These are phyloP conservation scores for Creontiades dilutus DNA, from an alignment of 2,888 invertebrate genomes.

Conservation along the genomic window DNA sequence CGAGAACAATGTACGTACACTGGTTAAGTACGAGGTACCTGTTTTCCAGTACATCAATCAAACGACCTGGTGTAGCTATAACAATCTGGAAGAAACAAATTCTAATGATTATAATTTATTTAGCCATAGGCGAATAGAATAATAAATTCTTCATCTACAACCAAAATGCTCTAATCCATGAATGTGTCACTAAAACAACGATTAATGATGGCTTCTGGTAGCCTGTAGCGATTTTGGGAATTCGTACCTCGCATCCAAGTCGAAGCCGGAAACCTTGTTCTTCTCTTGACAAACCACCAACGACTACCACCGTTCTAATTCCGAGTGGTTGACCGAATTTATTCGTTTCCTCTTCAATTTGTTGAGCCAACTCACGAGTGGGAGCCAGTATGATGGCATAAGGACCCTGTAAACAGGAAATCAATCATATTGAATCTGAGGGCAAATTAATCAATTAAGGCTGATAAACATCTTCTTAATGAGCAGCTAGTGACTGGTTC, in stretches of 20 bases:
- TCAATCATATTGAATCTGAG: too few relatives aligned
- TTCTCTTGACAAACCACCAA: conserved; percentile 97
- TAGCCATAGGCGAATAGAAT: too few relatives aligned
- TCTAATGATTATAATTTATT: too few relatives aligned
- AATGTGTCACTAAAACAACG: too few relatives aligned
- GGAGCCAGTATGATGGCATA: conserved; percentile 99
- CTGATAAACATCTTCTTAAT: too few relatives aligned
- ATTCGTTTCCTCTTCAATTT: conserved; percentile 99
- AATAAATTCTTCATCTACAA: too few relatives aligned
- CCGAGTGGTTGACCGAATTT: conserved; percentile 97
- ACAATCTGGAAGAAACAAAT: conserved; percentile 85
- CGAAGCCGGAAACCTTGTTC: conserved; percentile 98
- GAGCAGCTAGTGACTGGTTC: too few relatives aligned
- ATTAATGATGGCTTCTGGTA: too few relatives aligned
- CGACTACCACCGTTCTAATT: conserved; percentile 97
- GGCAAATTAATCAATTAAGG: too few relatives aligned
- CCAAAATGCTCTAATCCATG: too few relatives aligned
- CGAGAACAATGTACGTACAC: conserved; percentile 98
- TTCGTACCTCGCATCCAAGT: conserved; percentile 92
- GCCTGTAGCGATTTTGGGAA: conserved; percentile 25
- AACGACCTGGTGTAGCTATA: conserved; percentile 99
- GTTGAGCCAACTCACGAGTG: conserved; percentile 99
- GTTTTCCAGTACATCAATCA: conserved; percentile 99
- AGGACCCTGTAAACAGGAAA: conserved; percentile 84
- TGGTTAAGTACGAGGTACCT: conserved; percentile 97